phyloP scores from a whole-genome alignment of 2,888 invertebrate species.

The Mesodorylaimus sp. region DNA sequence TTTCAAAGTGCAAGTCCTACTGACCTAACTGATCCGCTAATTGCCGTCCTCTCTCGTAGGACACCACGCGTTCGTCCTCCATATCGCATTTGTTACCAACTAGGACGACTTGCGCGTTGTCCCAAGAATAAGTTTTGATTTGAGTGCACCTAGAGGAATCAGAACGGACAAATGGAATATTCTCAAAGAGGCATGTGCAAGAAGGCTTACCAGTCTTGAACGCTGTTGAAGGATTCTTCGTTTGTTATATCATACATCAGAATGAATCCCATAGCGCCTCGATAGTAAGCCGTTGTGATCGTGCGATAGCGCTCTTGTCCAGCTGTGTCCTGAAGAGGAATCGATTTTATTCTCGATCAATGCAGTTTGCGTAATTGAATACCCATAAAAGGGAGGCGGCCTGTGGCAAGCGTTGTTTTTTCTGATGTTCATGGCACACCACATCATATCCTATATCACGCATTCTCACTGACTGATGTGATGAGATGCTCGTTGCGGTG shows the following conservation, averaged over 20 bases:
- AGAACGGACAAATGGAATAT: neutral
- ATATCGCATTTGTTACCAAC: conserved; percentile 98
- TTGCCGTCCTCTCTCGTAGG: conserved; percentile 84
- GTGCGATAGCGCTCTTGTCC: conserved; percentile 97
- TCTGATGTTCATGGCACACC: too few species aligned
- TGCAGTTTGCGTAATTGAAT: too few species aligned
- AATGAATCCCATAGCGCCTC: conserved; percentile 99
- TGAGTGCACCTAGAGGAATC: conserved; percentile 68
- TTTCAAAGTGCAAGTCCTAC: neutral
- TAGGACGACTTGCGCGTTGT: conserved; percentile 95
- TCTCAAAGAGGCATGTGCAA: too few species aligned
- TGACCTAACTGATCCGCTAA: conserved; percentile 80
- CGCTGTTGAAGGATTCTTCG: conserved; percentile 97
- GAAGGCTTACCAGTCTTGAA: conserved; percentile 86
- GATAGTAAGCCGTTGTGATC: conserved; percentile 95
- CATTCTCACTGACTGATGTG: too few species aligned
- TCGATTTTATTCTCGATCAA: too few species aligned
- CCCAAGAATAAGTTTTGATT: conserved; percentile 99
- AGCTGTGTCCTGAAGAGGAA: conserved; percentile 64
- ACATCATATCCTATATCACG: too few species aligned
- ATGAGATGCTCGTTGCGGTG: too few species aligned
- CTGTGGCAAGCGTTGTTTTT: too few species aligned
- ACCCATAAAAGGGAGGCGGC: too few species aligned
- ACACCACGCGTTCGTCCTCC: conserved; percentile 95
- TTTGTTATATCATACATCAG: conserved; percentile 99